Evolutionary conservation across 2,113 vertebrate genomes (phyloP).

Genomic region (Burhinus oedicnemus): DNA sequence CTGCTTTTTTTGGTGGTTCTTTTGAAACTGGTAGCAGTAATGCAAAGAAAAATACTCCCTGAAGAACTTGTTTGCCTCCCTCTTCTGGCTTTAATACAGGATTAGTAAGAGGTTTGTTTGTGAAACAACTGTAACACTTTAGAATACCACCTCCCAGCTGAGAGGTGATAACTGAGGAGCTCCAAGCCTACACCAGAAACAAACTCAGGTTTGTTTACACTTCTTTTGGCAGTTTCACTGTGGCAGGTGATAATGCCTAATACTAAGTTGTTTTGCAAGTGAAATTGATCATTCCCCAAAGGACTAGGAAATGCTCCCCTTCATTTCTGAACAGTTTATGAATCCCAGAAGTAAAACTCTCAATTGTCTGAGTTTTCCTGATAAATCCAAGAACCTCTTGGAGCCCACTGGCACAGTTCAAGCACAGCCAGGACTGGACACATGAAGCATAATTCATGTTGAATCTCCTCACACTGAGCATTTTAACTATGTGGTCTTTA

Average conservation of each 20-base stretch:
- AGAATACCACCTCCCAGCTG: constrained; percentile 6
- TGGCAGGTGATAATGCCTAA: constrained; percentile 24
- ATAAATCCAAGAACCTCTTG: background rate
- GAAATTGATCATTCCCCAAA: background rate
- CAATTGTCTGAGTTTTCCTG: background rate
- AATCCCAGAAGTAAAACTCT: background rate
- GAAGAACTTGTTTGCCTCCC: constrained; percentile 41
- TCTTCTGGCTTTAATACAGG: constrained; percentile 34
- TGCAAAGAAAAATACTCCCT: constrained; percentile 7
- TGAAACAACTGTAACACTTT: constrained; percentile 23
- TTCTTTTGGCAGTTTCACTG: constrained; percentile 30
- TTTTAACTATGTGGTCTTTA: background rate
- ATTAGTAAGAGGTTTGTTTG: constrained; percentile 44
- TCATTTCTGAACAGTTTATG: background rate
- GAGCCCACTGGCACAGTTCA: background rate
- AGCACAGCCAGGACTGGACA: background rate
- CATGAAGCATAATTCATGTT: background rate
- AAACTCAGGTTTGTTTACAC: background rate
- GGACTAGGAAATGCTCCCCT: background rate
- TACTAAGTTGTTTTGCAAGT: background rate
- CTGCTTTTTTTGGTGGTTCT: constrained; percentile 13
- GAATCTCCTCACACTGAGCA: background rate
- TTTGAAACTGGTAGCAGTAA: constrained; percentile 14
- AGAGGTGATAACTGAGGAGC: background rate
- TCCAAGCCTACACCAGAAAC: constrained; percentile 18